A percentile compares a stretch with the other conserved stretches of the same genome.
phyloP scores from a whole-genome alignment of 92 coral and sea anemone genomes.

The Umimayanthus chanpuru region DNA sequence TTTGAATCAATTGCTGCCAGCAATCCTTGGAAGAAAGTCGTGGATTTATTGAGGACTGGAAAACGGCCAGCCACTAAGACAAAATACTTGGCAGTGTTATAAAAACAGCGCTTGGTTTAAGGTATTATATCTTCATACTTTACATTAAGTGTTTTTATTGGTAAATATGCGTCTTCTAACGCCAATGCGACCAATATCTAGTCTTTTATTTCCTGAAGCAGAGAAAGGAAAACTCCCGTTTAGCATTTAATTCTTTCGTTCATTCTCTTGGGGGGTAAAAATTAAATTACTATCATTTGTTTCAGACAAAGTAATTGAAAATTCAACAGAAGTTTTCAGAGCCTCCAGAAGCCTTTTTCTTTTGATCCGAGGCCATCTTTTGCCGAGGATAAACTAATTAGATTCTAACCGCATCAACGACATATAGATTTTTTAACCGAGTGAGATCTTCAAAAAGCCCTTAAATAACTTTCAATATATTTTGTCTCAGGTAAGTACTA shows the following conservation, averaged over 20 bases:
- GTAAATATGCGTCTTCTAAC: background rate
- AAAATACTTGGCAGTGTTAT: no score
- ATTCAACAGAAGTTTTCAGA: no score
- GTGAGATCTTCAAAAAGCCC: background rate
- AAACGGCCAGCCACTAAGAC: background rate
- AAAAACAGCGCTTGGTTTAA: background rate
- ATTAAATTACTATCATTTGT: background rate
- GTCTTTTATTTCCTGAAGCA: background rate
- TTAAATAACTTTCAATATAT: background rate
- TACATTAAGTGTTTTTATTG: background rate
- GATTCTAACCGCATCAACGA: background rate
- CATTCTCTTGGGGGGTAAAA: conserved; percentile 1
- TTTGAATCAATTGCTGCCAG: background rate
- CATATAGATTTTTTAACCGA: background rate
- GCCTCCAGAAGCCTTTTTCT: background rate
- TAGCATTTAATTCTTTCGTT: background rate
- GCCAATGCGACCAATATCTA: background rate
- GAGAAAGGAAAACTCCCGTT: background rate
- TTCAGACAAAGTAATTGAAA: conserved; percentile 11
- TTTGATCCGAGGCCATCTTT: background rate
- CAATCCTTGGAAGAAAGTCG: background rate
- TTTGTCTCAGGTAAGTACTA: background rate
- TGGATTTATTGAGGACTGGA: background rate
- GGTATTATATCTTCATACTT: background rate
- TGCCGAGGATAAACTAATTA: background rate